A percentile compares a stretch with the other conserved stretches of the same genome.
Evolutionary conservation across 2,888 invertebrate species (phyloP).

Genomic region (Agonopterix subpropinquella): DNA sequence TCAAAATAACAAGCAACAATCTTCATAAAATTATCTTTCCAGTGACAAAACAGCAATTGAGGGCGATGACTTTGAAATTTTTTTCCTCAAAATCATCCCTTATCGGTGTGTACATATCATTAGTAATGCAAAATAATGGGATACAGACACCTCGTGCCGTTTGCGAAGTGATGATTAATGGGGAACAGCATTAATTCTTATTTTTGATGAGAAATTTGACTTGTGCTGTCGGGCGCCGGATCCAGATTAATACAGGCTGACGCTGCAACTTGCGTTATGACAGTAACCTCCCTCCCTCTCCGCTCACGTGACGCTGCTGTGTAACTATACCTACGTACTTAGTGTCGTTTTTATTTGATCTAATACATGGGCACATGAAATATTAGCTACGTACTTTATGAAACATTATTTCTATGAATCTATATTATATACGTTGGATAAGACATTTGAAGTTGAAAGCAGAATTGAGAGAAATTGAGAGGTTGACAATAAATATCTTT

Average conservation of each 20-base stretch:
- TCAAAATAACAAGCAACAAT: not conserved
- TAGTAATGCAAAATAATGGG: conserved; percentile 76
- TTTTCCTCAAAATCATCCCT: conserved; percentile 56
- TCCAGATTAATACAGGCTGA: conserved; percentile 73
- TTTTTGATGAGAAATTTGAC: conserved; percentile 76
- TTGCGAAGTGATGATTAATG: conserved; percentile 74
- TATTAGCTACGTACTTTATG: too few species aligned
- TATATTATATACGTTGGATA: too few species aligned
- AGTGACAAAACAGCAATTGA: conserved; percentile 34
- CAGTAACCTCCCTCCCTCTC: conserved; percentile 32
- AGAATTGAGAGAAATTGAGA: too few species aligned
- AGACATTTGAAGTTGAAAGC: too few species aligned
- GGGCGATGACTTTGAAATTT: conserved; percentile 54
- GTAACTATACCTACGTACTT: too few species aligned
- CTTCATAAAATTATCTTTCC: conserved; percentile 2
- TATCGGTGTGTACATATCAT: conserved; percentile 70
- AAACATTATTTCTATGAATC: too few species aligned
- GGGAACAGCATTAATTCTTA: conserved; percentile 73
- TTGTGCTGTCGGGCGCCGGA: conserved; percentile 71
- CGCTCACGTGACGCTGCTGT: not conserved
- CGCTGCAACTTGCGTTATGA: conserved; percentile 65
- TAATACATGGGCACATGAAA: too few species aligned
- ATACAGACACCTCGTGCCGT: conserved; percentile 74
- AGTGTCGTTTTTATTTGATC: too few species aligned
- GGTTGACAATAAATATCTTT: too few species aligned